Evolutionary conservation across 2,797 vertebrate genomes (phyloP), one percentile per base, ranked within the genome.

Genomic region (Denticeps clupeoides): DNA sequence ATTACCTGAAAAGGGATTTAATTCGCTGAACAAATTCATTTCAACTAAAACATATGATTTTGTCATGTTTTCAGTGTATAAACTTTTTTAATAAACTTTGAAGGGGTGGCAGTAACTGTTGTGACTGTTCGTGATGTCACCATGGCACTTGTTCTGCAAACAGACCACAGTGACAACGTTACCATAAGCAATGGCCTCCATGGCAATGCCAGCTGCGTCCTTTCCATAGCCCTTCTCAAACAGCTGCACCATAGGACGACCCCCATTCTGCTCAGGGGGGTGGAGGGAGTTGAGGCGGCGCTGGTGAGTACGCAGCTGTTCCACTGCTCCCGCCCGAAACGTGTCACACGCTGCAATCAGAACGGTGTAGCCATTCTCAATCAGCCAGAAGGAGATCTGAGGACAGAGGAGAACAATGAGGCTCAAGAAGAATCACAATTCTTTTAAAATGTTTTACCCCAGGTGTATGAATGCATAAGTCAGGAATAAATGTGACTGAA

Each of bases 141-240:
- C n/a, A n/a, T n/a, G n/a, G n/a, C n/a, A n/a, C n/a, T n/a, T n/a
- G n/a, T n/a, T n/a, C n/a, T n/a, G n/a, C n/a, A n/a, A n/a, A n/a
- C n/a, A n/a, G n/a, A n/a, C n/a, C n/a, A n/a, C n/a, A n/a, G n/a
- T n/a, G n/a, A n/a, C n/a, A n/a, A n/a, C n/a, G 16, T 53, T 76
- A 99, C 95, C 92, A 0, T 87, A 98, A 23, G 87, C 78, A 32
- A 98, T 96, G 54, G 95, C 94, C 73, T 99, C 95, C 94, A 99
- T 97, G 43, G 95, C 95, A 0, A 99, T 99, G 29, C 94, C 92
- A 0, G 95, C 95, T 0, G 95, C 94, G 0, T 99, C 95, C 65
- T 99, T 98, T 62, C 95, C 95, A 0, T 99, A 99, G 12, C 95
- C 95, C 64, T 93, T 97, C 82, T 99, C 95, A 15, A 94, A 99